These are phyloP conservation scores for Erannis defoliaria DNA, from an alignment of 2,888 invertebrate genomes.

Conservation along the genomic window DNA sequence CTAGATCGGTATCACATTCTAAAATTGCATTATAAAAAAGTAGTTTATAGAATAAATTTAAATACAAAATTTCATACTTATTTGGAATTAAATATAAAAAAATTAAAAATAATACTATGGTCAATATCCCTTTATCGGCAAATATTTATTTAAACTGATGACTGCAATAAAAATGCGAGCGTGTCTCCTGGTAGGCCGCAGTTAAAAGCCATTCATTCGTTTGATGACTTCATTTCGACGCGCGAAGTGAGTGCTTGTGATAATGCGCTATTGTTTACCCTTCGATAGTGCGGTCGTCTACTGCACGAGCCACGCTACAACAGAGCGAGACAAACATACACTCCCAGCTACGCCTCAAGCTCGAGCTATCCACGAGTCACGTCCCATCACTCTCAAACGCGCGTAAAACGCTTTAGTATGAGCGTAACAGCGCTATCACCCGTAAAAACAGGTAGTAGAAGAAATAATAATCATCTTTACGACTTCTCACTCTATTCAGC, in stretches of 20 bases:
- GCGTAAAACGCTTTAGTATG: constrained; percentile 52
- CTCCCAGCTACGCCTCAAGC: constrained; percentile 61
- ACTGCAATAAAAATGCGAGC: constrained; percentile 82
- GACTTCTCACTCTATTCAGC: constrained; percentile 88
- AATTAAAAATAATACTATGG: not conserved
- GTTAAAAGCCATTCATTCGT: constrained; percentile 82
- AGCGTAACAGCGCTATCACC: constrained; percentile 72
- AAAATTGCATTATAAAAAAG: no score
- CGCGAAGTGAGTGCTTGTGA: constrained; percentile 82
- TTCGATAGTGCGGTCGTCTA: constrained; percentile 83
- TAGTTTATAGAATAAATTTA: no score
- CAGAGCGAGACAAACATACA: constrained; percentile 70
- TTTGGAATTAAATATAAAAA: not conserved
- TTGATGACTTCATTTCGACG: constrained; percentile 86
- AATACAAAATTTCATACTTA: no score
- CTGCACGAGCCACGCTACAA: constrained; percentile 81
- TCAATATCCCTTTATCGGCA: constrained; percentile 60
- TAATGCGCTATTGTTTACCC: constrained; percentile 87
- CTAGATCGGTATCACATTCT: no score
- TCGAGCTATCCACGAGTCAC: constrained; percentile 67
- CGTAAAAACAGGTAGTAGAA: constrained; percentile 88
- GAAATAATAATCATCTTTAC: constrained; percentile 88
- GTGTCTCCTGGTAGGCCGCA: constrained; percentile 77
- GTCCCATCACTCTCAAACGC: constrained; percentile 68
- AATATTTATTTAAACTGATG: constrained; percentile 81